Percentiles rank a stretch among this genome's conserved stretches.
Evolutionary conservation across 2,797 vertebrate genomes (phyloP).

Genomic region (Lepilemur septentrionalis): DNA sequence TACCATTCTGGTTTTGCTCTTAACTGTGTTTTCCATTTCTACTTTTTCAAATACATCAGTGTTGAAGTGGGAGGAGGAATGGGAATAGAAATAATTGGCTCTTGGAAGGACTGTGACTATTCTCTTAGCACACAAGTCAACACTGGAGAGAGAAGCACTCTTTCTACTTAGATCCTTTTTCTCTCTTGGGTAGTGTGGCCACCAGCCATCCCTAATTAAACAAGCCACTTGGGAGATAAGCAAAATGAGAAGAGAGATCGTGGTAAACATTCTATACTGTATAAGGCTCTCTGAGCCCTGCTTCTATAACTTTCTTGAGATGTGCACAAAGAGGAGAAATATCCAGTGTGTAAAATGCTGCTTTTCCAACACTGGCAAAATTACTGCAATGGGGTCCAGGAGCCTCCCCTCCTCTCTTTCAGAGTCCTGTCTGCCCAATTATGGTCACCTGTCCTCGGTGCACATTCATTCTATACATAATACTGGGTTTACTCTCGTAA

Average conservation of each 20-base stretch:
- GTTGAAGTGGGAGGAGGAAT: not conserved
- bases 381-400: not conserved
- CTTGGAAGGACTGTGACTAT: not conserved
- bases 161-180: not conserved
- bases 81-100: not conserved
- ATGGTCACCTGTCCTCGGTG: not conserved
- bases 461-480: not conserved
- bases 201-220: not conserved
- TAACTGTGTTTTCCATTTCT: not conserved
- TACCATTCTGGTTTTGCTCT: not conserved
- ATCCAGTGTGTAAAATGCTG: not conserved
- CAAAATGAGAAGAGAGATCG: not conserved
- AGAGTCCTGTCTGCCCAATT: not conserved
- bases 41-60: not conserved
- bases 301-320: not conserved
- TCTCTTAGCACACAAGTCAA: not conserved
- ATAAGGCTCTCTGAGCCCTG: not conserved
- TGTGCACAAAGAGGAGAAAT: not conserved
- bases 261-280: not conserved
- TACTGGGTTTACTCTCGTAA: not conserved
- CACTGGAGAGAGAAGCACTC: not conserved
- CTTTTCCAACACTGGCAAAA: not conserved
- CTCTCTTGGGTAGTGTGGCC: not conserved
- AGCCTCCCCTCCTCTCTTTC: not conserved
- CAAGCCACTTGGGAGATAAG: not conserved